Conservation (phyloP, 2,888 invertebrate genomes). For the Drosophila cognata region DNA sequence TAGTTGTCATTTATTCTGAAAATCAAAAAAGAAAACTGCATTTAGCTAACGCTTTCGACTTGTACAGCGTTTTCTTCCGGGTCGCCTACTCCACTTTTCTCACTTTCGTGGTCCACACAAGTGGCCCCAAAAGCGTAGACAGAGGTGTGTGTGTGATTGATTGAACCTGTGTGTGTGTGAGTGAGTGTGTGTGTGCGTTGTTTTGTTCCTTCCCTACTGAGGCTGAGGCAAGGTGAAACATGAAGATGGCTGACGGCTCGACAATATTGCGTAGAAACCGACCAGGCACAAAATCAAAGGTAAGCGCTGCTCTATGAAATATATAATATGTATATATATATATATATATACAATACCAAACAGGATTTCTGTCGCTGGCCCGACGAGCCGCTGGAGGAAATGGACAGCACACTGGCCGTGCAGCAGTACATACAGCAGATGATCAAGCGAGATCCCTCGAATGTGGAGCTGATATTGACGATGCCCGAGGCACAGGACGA, state of each 20-base stretch:
- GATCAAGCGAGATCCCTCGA: slow-evolving; percentile 95
- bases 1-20: slow-evolving; percentile 30
- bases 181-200: slow-evolving; percentile 35
- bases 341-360: background rate
- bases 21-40: slow-evolving; percentile 12
- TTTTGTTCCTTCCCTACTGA: slow-evolving; percentile 56
- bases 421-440: slow-evolving; percentile 99
- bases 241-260: slow-evolving; percentile 94
- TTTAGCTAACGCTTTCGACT: slow-evolving; percentile 35
- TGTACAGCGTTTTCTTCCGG: slow-evolving; percentile 30
- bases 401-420: slow-evolving; percentile 99
- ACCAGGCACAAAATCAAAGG: slow-evolving; percentile 96
- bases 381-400: slow-evolving; percentile 99
- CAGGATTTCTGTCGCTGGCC: slow-evolving; percentile 99
- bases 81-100: slow-evolving; percentile 26
- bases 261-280: slow-evolving; percentile 94
- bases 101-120: slow-evolving; percentile 47
- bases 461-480: slow-evolving; percentile 96
- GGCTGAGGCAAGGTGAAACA: slow-evolving; percentile 82
- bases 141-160: slow-evolving; percentile 20
- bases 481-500: slow-evolving; percentile 99
- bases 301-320: slow-evolving; percentile 81
- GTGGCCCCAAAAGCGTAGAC: slow-evolving; percentile 48
- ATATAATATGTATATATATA: background rate
- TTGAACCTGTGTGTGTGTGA: slow-evolving; percentile 7